phyloP scores from a whole-genome alignment of 2,888 invertebrate genomes.

The Zhuqinia jingwanae region DNA sequence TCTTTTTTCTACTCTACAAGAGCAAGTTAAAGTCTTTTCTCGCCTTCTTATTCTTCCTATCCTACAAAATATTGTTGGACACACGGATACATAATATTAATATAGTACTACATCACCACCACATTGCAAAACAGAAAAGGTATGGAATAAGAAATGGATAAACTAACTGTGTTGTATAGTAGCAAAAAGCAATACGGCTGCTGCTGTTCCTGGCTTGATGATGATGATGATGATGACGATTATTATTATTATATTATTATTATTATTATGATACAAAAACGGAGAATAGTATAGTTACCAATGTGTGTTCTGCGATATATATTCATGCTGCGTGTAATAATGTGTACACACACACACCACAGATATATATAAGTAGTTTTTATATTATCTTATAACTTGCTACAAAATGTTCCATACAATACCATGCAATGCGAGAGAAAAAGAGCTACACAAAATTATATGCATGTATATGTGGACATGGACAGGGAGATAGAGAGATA shows the following conservation, averaged over 20 bases:
- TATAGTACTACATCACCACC: too few species aligned
- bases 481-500: not conserved
- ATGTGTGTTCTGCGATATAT: too few species aligned
- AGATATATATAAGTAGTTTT: not conserved
- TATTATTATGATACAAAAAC: not conserved
- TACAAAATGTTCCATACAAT: not conserved
- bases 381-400: not conserved
- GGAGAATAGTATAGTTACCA: conserved; percentile 15
- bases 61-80: not conserved
- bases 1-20: conserved; percentile 8
- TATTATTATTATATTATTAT: too few species aligned
- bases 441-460: too few species aligned
- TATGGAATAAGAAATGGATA: not conserved
- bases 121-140: not conserved
- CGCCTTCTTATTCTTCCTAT: conserved; percentile 9
- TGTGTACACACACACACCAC: conserved; percentile 29
- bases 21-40: conserved; percentile 47
- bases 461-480: not conserved
- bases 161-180: not conserved
- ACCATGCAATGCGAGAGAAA: too few species aligned
- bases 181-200: not conserved
- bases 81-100: not conserved
- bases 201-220: not conserved
- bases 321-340: not conserved
- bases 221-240: not conserved